Evolutionary conservation across 2,113 vertebrate species (phyloP).

Genomic region (Leucopsar rothschildi): DNA sequence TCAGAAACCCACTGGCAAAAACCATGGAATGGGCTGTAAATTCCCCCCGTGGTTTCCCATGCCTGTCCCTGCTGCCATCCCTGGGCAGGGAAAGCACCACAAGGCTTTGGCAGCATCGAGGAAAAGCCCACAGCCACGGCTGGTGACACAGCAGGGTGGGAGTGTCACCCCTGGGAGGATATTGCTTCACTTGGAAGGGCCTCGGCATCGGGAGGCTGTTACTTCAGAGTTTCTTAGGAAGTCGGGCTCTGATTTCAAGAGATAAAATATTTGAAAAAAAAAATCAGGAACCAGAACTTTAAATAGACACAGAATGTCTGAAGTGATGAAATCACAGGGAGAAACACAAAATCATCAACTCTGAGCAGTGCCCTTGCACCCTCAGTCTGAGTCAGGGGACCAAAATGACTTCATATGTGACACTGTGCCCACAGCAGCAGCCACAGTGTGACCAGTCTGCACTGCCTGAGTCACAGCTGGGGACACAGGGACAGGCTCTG

Average conservation of each 20-base stretch:
- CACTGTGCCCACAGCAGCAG: accelerated
- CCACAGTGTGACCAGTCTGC: not conserved
- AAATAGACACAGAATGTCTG: not conserved
- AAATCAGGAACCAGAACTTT: not conserved
- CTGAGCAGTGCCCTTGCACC: not conserved
- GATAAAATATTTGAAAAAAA: not conserved
- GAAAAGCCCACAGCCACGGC: not conserved
- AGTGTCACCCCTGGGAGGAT: not conserved
- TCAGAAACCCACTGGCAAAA: not conserved
- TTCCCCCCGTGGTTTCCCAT: not conserved
- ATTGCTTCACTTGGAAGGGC: not conserved
- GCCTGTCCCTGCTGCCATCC: not conserved
- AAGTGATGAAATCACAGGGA: conserved; percentile 16
- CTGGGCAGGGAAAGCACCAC: accelerated
- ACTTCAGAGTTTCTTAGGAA: not conserved
- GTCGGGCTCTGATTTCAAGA: not conserved
- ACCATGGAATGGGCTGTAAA: not conserved
- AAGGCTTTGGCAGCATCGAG: not conserved
- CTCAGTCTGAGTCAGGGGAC: not conserved
- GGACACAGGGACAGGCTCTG: not conserved
- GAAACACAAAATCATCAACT: not conserved
- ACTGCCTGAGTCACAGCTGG: not conserved
- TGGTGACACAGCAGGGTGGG: not conserved
- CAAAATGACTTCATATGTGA: not conserved
- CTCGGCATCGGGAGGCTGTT: not conserved